Evolutionary conservation across 1,140 invertebrate genomes (phyloP).

Genomic region (Hyles euphorbiae): DNA sequence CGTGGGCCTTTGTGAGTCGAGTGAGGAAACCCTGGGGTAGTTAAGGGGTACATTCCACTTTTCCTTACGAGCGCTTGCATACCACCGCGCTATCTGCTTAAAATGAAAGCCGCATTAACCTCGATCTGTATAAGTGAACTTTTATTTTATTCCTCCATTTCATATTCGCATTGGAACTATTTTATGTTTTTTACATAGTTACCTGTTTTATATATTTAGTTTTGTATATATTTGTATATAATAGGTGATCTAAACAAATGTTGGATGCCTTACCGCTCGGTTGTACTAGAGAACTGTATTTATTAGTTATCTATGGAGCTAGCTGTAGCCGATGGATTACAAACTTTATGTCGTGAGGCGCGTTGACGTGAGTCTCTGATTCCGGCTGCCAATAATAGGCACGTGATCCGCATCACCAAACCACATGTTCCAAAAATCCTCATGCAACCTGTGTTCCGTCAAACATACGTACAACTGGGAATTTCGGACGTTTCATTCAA

Average conservation of each 20-base stretch:
- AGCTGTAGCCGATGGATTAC: constrained; percentile 5
- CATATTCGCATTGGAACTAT: neutral
- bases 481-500: constrained; percentile 14
- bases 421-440: constrained; percentile 21
- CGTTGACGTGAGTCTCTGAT: constrained; percentile 42
- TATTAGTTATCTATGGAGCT: no score
- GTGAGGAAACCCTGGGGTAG: constrained; percentile 12
- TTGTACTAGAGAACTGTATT: no score
- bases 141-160: no score
- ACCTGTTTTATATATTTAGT: no score
- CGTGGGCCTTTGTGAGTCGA: constrained; percentile 27
- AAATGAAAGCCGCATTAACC: no score
- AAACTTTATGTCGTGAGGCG: constrained; percentile 16
- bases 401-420: constrained; percentile 35
- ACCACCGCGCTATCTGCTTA: neutral
- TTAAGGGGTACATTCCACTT: constrained; percentile 7
- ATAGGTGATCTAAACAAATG: no score
- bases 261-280: no score
- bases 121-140: no score
- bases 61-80: neutral
- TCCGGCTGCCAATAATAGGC: constrained; percentile 43
- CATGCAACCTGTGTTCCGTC: constrained; percentile 22
- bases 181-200: no score
- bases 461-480: constrained; percentile 21
- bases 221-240: no score